phyloP scores from a whole-genome alignment of 2,888 invertebrate species.

The Rosalia funebris region DNA sequence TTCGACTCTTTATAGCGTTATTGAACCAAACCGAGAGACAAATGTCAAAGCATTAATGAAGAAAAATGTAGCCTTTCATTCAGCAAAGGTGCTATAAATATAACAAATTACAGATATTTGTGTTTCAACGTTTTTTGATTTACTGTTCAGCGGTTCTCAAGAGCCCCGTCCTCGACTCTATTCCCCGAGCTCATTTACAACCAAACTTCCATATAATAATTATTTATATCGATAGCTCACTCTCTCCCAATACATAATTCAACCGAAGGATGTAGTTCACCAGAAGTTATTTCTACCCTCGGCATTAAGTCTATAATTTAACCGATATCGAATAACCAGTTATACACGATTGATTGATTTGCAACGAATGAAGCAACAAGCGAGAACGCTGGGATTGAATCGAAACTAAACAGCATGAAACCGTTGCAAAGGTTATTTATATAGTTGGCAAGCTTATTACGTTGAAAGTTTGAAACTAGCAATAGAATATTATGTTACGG shows the following conservation, averaged over 20 bases:
- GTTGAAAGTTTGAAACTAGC: too few relatives aligned
- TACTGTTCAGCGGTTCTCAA: not conserved
- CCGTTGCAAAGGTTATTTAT: not conserved
- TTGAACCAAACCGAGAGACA: not conserved
- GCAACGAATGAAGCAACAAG: not conserved
- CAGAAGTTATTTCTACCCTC: conserved; percentile 3
- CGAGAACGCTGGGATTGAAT: not conserved
- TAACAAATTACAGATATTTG: not conserved
- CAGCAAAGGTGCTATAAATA: not conserved
- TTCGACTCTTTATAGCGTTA: not conserved
- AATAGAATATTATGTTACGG: too few relatives aligned
- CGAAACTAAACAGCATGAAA: not conserved
- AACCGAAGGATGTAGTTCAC: not conserved
- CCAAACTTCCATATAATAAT: conserved; percentile 12
- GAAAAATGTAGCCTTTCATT: conserved; percentile 2
- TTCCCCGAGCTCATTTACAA: conserved; percentile 9
- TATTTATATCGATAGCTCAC: conserved; percentile 10
- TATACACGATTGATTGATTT: not conserved
- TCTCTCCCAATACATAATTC: not conserved
- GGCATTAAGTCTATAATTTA: not conserved
- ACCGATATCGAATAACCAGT: not conserved
- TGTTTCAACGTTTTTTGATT: conserved; percentile 1
- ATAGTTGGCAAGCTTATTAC: too few relatives aligned
- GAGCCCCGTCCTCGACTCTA: not conserved
- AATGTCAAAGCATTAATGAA: not conserved